phyloP scores from a whole-genome alignment of 2,888 invertebrate species.

The Ephialtes manifestator region DNA sequence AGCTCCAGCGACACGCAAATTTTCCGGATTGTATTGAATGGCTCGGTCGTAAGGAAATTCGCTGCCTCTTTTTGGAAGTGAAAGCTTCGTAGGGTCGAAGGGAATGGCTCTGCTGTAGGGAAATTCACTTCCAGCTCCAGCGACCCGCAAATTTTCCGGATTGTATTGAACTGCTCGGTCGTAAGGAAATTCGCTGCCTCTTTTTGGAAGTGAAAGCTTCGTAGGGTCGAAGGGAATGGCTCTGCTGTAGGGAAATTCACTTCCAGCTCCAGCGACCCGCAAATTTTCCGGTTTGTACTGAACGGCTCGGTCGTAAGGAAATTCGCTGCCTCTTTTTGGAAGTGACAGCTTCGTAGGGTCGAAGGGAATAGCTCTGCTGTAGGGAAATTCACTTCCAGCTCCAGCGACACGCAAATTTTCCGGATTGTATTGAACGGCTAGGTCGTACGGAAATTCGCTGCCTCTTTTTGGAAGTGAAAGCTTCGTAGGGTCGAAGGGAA shows the following conservation, averaged over 20 bases:
- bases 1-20: too few species aligned
- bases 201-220: background rate
- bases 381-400: constrained; percentile 26
- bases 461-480: too few species aligned
- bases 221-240: background rate
- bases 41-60: too few species aligned
- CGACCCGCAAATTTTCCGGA: too few species aligned
- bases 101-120: too few species aligned
- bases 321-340: background rate
- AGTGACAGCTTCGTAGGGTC: background rate
- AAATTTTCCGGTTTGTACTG: background rate
- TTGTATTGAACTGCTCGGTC: too few species aligned
- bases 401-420: background rate
- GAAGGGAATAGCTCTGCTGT: constrained; percentile 21
- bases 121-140: too few species aligned
- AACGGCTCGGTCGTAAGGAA: background rate
- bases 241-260: background rate
- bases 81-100: too few species aligned
- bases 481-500: too few species aligned
- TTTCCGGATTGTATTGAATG: too few species aligned
- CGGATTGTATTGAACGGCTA: background rate
- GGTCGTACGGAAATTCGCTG: background rate
- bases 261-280: too few species aligned
- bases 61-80: too few species aligned
- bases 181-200: background rate